Percentiles rank a stretch among this genome's conserved stretches.
phyloP scores from a whole-genome alignment of 2,797 vertebrate genomes.

The Pteropus rufus region DNA sequence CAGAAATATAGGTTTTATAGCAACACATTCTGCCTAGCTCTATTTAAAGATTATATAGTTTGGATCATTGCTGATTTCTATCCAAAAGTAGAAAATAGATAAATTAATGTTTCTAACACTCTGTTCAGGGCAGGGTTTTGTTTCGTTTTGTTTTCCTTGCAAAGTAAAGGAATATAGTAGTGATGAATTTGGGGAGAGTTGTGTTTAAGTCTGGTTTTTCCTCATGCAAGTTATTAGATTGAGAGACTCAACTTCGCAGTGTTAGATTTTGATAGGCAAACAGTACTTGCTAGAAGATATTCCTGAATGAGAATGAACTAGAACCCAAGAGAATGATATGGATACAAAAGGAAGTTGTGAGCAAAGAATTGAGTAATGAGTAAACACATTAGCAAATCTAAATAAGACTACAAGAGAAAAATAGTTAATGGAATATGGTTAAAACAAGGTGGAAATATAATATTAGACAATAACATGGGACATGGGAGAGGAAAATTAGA shows the following conservation, averaged over 20 bases:
- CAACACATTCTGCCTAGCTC: not conserved
- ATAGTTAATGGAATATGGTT: not conserved
- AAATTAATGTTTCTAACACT: not conserved
- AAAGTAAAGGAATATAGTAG: not conserved
- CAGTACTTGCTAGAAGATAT: not conserved
- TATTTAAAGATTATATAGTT: not conserved
- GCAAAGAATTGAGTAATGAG: not conserved
- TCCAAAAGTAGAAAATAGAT: not conserved
- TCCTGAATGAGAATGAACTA: not conserved
- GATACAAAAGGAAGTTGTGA: not conserved
- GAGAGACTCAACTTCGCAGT: not conserved
- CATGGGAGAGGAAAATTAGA: not conserved
- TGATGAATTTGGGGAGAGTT: not conserved
- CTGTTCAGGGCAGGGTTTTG: not conserved
- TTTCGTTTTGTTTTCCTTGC: not conserved
- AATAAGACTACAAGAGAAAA: not conserved
- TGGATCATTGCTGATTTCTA: not conserved
- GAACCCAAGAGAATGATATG: not conserved
- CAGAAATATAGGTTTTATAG: not conserved
- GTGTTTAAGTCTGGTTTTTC: not conserved
- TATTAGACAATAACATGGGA: not conserved
- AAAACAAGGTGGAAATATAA: not conserved
- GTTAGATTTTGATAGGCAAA: not conserved
- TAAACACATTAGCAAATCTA: not conserved
- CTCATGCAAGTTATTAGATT: not conserved